Conservation (phyloP, 2,113 vertebrate genomes). For the Pogona vitticeps region DNA sequence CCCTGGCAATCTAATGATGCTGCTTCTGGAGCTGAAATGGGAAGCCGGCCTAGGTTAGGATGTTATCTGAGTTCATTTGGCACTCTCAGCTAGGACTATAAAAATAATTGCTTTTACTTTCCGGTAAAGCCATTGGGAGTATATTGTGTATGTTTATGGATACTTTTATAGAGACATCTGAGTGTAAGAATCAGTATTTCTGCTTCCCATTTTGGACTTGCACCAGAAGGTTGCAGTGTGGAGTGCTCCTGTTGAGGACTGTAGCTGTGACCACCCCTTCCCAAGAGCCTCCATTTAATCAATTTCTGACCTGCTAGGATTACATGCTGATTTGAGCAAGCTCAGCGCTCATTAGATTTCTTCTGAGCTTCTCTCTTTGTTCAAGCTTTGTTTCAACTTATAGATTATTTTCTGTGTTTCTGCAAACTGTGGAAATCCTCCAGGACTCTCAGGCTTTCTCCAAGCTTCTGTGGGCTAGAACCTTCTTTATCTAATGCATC, state of each 20-base stretch:
- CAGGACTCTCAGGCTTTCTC: neutral
- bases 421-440: neutral
- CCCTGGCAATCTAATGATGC: neutral
- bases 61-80: neutral
- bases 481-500: too few species aligned
- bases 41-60: neutral
- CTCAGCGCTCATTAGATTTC: neutral
- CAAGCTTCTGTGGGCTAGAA: too few species aligned
- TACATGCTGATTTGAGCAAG: neutral
- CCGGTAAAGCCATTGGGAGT: neutral
- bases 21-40: neutral
- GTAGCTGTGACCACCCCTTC: too few species aligned
- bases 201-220: neutral
- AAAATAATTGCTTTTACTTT: neutral
- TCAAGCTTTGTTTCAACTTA: neutral
- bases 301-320: neutral
- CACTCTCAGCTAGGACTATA: neutral
- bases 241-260: neutral
- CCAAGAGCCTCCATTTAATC: neutral
- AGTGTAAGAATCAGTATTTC: neutral
- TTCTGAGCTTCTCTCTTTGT: neutral
- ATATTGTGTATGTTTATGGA: neutral
- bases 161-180: neutral
- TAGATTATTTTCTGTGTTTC: neutral
- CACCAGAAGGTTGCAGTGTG: neutral